Percentiles rank a stretch among this genome's conserved stretches.
phyloP scores from a whole-genome alignment of 2,797 vertebrate genomes.

The Bradypodion pumilum region DNA sequence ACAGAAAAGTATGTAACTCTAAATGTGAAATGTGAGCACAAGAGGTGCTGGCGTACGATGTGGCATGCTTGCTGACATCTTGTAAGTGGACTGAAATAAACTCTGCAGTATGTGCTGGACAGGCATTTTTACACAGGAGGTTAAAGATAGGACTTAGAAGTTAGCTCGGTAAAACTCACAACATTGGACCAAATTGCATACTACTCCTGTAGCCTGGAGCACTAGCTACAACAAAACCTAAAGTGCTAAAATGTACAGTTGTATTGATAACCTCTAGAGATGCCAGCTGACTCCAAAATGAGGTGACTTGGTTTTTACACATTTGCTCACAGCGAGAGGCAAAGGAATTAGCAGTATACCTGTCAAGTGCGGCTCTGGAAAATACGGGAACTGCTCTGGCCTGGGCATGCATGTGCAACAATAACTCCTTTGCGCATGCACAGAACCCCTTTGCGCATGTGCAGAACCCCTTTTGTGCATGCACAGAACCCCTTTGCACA shows the following conservation, averaged over 20 bases:
- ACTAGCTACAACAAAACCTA: background rate
- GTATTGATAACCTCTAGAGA: background rate
- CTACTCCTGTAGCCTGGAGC: background rate
- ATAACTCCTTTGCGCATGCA: too few relatives aligned
- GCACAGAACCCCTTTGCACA: too few relatives aligned
- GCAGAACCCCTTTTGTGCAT: too few relatives aligned
- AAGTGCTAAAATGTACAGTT: background rate
- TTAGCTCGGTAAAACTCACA: background rate
- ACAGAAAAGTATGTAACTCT: slow-evolving; percentile 1
- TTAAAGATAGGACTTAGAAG: background rate
- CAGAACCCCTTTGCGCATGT: too few relatives aligned
- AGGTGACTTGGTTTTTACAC: background rate
- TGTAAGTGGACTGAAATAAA: background rate
- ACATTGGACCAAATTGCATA: background rate
- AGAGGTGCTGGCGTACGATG: background rate
- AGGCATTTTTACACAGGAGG: background rate
- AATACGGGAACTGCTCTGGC: too few relatives aligned
- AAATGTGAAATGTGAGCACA: slow-evolving; percentile 12
- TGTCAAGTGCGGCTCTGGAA: too few relatives aligned
- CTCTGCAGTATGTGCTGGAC: background rate
- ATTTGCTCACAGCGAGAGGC: background rate
- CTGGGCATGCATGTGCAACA: too few relatives aligned
- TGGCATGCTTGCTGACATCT: background rate
- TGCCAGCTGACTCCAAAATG: background rate
- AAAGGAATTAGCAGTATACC: background rate